Evolutionary conservation across 2,888 invertebrate species (phyloP).

Genomic region (Abrostola tripartita): DNA sequence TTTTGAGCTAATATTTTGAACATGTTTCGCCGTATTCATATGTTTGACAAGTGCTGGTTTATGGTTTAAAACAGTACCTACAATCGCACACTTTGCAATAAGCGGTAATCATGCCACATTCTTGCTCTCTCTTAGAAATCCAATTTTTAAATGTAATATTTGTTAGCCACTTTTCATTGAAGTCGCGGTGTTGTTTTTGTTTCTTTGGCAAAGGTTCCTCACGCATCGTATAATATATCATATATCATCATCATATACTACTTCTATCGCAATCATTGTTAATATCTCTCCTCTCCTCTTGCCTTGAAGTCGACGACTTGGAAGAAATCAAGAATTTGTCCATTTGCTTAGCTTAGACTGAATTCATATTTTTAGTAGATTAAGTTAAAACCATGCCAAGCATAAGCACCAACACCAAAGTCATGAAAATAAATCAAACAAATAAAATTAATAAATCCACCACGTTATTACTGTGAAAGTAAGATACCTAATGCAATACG

Average conservation of each 20-base stretch:
- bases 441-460: too few relatives aligned
- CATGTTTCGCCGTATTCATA: constrained; percentile 26
- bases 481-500: too few relatives aligned
- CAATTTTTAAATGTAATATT: constrained; percentile 40
- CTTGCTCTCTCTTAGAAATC: constrained; percentile 38
- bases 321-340: constrained; percentile 30
- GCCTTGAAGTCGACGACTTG: constrained; percentile 27
- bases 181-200: constrained; percentile 24
- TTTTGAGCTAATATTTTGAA: constrained; percentile 22
- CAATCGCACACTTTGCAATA: constrained; percentile 23
- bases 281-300: constrained; percentile 20
- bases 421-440: too few relatives aligned
- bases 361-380: constrained; percentile 28
- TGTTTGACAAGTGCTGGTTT: constrained; percentile 35
- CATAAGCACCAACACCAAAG: too few relatives aligned
- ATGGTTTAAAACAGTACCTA: constrained; percentile 29
- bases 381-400: too few relatives aligned
- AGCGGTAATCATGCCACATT: constrained; percentile 30
- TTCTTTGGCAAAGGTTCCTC: constrained; percentile 29
- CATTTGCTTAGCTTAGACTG: constrained; percentile 25
- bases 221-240: too few relatives aligned
- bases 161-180: constrained; percentile 38
- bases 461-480: too few relatives aligned
- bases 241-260: too few relatives aligned
- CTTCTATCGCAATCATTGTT: constrained; percentile 17